Conservation (phyloP, 2,797 vertebrate species). For the Dermochelys coriacea region DNA sequence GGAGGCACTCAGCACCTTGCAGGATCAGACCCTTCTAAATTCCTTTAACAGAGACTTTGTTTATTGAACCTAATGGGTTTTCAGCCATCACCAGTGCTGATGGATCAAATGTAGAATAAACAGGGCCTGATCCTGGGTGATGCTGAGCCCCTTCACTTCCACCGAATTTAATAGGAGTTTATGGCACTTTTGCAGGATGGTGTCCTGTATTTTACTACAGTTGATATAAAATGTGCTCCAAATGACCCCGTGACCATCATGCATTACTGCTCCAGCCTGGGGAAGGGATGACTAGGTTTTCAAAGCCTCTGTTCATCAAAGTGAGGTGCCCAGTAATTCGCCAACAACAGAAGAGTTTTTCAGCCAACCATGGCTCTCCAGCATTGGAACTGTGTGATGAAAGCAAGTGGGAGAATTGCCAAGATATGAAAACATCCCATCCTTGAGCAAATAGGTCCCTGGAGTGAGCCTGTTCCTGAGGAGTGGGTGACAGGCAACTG, state of each 20-base stretch:
- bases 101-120: background rate
- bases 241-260: background rate
- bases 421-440: conserved; percentile 66
- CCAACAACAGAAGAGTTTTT: background rate
- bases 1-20: background rate
- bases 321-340: conserved; percentile 27
- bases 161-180: background rate
- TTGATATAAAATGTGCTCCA: background rate
- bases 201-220: background rate
- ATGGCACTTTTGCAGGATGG: background rate
- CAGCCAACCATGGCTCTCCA: conserved; percentile 18
- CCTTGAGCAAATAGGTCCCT: conserved; percentile 72
- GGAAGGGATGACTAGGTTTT: background rate
- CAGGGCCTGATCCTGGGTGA: background rate
- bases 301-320: conserved; percentile 35
- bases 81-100: background rate
- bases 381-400: conserved; percentile 21
- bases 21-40: background rate
- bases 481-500: conserved; percentile 69
- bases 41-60: background rate
- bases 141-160: background rate
- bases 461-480: conserved; percentile 64
- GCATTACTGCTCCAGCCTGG: background rate
- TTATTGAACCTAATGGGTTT: background rate
- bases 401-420: conserved; percentile 65